phyloP scores from a whole-genome alignment of 53 echinoderm and acorn worm genomes.

The Holothuria scabra region DNA sequence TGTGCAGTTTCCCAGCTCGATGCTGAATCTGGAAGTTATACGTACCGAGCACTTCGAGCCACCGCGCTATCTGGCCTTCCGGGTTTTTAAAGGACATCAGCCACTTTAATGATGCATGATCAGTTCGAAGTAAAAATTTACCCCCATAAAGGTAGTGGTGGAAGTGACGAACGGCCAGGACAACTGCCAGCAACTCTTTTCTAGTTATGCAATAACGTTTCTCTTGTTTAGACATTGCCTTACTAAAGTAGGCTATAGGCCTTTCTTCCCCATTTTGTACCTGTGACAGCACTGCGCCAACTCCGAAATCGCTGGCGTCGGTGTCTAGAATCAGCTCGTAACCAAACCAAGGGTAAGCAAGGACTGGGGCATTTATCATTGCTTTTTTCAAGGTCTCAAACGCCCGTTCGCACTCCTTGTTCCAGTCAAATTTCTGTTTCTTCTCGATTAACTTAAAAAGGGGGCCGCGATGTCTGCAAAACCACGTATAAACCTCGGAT shows the following conservation, averaged over 20 bases:
- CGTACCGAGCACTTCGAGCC: not conserved
- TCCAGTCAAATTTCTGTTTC: conserved; percentile 51
- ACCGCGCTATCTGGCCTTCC: conserved; percentile 9
- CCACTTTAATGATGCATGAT: not conserved
- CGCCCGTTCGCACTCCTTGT: conserved; percentile 39
- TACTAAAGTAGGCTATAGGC: conserved; percentile 1
- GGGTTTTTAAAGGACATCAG: not conserved
- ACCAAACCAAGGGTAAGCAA: not conserved
- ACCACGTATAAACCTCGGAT: conserved; percentile 36
- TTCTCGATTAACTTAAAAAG: conserved; percentile 56
- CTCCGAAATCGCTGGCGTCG: conserved; percentile 16
- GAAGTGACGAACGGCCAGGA: not conserved
- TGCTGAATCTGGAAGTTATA: not conserved
- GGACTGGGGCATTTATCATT: not conserved
- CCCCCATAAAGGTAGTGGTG: conserved; percentile 25
- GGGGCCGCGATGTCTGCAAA: conserved; percentile 49
- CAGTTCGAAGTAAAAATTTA: not conserved
- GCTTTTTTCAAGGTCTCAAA: conserved; percentile 26
- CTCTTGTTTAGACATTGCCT: not conserved
- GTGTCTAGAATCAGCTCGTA: conserved; percentile 10
- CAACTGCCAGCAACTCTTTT: conserved; percentile 10
- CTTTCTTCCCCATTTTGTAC: conserved; percentile 7
- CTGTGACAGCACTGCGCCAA: conserved; percentile 27
- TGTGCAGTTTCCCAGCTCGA: conserved; percentile 1
- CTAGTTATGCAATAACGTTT: conserved; percentile 19